These are phyloP conservation scores for Cecropterus lyciades DNA, from an alignment of 1,140 invertebrate species.

Conservation along the genomic window DNA sequence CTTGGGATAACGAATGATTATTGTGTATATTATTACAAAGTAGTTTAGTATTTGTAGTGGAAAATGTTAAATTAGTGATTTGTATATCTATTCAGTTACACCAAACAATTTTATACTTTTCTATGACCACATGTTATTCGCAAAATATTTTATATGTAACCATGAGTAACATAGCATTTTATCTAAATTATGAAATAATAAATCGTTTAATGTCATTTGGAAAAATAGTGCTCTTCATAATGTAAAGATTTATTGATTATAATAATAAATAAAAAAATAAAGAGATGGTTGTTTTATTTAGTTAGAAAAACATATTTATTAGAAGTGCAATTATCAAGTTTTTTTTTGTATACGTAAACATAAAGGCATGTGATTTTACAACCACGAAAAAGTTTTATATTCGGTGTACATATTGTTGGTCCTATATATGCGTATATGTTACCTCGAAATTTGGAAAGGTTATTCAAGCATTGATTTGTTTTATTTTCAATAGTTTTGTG, in stretches of 20 bases:
- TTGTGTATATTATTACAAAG: constrained; percentile 11
- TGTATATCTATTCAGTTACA: constrained; percentile 41
- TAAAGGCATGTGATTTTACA: too few species aligned
- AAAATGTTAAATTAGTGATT: constrained; percentile 45
- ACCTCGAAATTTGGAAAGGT: too few species aligned
- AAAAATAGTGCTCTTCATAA: constrained; percentile 64
- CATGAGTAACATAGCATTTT: constrained; percentile 54
- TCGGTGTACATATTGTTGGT: too few species aligned
- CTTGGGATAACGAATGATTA: constrained; percentile 9
- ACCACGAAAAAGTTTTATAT: too few species aligned
- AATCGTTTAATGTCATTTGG: constrained; percentile 46
- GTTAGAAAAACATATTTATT: constrained; percentile 21
- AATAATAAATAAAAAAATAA: constrained; percentile 42
- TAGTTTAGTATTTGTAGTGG: constrained; percentile 43
- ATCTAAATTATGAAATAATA: constrained; percentile 55
- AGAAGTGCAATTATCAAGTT: too few species aligned
- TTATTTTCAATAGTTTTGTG: too few species aligned
- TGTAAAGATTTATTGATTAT: constrained; percentile 40
- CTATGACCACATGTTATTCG: constrained; percentile 66
- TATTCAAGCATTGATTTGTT: too few species aligned
- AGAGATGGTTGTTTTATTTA: constrained; percentile 40
- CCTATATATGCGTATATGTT: too few species aligned
- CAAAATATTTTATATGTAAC: constrained; percentile 66
- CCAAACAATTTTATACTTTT: constrained; percentile 72
- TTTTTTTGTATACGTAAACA: too few species aligned